Base-by-base conservation (phyloP, 2,888 invertebrate genomes). In the Drosophila hawaiiensis region DNA sequence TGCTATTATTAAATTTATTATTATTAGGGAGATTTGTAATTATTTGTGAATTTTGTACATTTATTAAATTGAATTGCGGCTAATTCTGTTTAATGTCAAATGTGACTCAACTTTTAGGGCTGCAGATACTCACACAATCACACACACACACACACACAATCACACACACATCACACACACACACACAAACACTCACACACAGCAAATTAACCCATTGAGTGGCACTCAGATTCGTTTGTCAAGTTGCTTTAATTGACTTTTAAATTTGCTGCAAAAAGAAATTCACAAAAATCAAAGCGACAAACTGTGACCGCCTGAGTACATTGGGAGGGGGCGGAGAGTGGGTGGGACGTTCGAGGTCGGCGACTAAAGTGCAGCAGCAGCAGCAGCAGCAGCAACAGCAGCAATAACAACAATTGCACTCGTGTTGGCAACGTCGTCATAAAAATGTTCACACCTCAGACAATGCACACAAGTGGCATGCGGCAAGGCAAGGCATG, bases 201-300 rank as follows among this genome's bases (percentile, higher is more conserved):
- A 78, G 84, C 73, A 87, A 91, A 88, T 91, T 91, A 88, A 88
- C 91, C 87, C 86, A 88, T 87, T 87, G 77, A 88, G 87, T 91
- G 90, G 65, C 89, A 91, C 88, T 88, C 86, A 73, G 76, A 70
- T 73, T 69, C 81, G 90, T 62, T 75, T 78, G 88, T 87, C 91
- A 91, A 88, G 87, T 88, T 85, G 88, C 83, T 91, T 88, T 88
- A 88, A 88, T 88, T 88, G 88, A 88, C 88, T 88, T 88, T 88
- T 90, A 88, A 91, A 87, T 83, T 85, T 70, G 84, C 86, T 58
- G 61, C 73, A 78, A 76, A 87, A 55, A 41, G 55, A 68, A 67
- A 67, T 78, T 82, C 68, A 75, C 65, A 82, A 75, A 82, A 81
- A 83, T 82, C 84, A 83, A 83, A 82, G 87, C 88, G 74, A 76